A percentile compares a stretch with the other conserved stretches of the same genome.
These are phyloP conservation scores for Cybosia mesomella DNA, from an alignment of 2,888 invertebrate species.

Conservation along the genomic window DNA sequence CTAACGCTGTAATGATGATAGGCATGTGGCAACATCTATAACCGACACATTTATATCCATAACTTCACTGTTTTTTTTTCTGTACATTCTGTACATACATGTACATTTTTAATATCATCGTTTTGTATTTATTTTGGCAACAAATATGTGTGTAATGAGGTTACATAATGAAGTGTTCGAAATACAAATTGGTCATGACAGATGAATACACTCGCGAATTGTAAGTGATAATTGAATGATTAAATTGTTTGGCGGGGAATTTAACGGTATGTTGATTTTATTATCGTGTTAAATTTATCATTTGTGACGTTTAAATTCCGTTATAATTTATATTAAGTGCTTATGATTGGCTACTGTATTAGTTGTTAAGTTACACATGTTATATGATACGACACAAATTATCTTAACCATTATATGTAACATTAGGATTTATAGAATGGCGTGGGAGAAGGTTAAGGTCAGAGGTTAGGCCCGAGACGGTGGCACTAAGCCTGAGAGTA, in stretches of 20 bases:
- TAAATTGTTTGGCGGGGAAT: constrained; percentile 7
- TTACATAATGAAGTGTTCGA: background rate
- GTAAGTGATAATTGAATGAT: constrained; percentile 11
- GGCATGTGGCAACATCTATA: no score
- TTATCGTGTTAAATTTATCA: background rate
- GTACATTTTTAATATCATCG: background rate
- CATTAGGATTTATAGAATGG: no score
- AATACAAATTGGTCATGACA: constrained; percentile 14
- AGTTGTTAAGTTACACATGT: no score
- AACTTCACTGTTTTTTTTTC: background rate
- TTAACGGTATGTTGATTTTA: constrained; percentile 2
- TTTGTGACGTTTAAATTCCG: background rate
- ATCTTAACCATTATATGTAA: no score
- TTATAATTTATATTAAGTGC: background rate
- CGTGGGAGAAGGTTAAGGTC: no score
- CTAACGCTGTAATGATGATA: no score
- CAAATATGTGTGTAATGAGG: constrained; percentile 14
- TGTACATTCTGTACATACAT: no score
- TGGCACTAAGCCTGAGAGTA: no score
- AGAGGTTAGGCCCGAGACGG: no score
- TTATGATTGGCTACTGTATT: no score
- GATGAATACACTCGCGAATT: constrained; percentile 7
- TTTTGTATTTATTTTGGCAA: background rate
- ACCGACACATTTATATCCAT: background rate
- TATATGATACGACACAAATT: no score